Evolutionary conservation across 2,888 invertebrate species (phyloP).

Genomic region (Cosmia pyralina): DNA sequence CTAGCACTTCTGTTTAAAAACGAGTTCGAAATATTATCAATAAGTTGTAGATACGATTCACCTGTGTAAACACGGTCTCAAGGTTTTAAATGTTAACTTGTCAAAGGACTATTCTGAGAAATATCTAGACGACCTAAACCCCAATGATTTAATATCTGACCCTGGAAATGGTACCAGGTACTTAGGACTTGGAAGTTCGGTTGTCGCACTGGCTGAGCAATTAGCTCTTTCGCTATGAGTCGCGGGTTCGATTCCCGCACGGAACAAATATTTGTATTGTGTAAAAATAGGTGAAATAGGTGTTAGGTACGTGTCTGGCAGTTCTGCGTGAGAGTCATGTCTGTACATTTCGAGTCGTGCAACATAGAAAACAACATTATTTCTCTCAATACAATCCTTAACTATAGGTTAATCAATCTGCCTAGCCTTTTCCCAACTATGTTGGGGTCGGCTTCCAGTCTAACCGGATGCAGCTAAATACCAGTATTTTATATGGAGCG

Average conservation of each 20-base stretch:
- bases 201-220: too few relatives aligned
- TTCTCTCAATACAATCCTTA: not conserved
- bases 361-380: not conserved
- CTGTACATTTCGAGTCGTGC: not conserved
- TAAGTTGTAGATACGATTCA: not conserved
- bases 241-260: not conserved
- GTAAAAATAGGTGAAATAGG: not conserved
- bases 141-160: not conserved
- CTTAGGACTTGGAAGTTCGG: too few relatives aligned
- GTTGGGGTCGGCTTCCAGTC: too few relatives aligned
- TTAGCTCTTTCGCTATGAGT: not conserved
- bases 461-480: too few relatives aligned
- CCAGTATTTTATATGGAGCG: too few relatives aligned
- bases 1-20: not conserved
- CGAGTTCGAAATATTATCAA: not conserved
- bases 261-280: not conserved
- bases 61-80: not conserved
- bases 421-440: too few relatives aligned
- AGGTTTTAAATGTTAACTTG: not conserved
- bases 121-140: not conserved
- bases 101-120: not conserved
- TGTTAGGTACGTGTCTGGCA: not conserved
- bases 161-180: not conserved
- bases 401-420: not conserved
- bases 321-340: not conserved